Evolutionary conservation across 2,113 vertebrate species (phyloP), one percentile per base, ranked within the genome.

Genomic region (Sakesphorus luctuosus): DNA sequence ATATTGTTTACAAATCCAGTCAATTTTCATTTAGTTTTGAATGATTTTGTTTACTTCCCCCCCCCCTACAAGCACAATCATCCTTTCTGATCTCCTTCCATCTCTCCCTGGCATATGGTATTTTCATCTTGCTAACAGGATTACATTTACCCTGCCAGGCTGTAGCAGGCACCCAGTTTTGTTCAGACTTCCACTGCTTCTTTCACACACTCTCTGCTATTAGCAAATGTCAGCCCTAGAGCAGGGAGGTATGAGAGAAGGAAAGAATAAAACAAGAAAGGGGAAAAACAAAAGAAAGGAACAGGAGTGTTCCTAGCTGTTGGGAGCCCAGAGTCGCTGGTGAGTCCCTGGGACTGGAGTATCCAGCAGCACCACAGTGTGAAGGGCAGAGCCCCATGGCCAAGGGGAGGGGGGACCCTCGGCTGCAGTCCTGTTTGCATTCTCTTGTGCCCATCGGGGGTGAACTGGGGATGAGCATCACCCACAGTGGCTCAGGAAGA

Each of bases 341-440:
- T 4, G 59, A 33, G 19, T 3, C 21, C 26, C 53, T 0, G 6
- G 52, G 40, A 44, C 66, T 20, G 56, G 11, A 59, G 49, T 8
- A 31, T 6, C 36, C 0, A 0, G 66, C 71, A 73, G 81, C 38
- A 11, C 10, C 2, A 1, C 0, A 2, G 31, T 6, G 58, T 1
- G 3, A n/a, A 53, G 65, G 71, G 65, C 40, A 50, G 23, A 47
- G 31, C 16, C 61, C 72, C 4, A 0, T 0, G 19, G 76, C 31
- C 23, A 7, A 69, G 49, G 59, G 29, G 43, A 58, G n/a, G 4
- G 43, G 35, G 18, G 7, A 21, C 47, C 18, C 40, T 7, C 19
- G 20, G 53, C 19, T 3, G 2, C 35, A 9, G 13, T 31, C 38
- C 3, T 3, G 12, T 1, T 28, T 5, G 0, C 4, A 4, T 18